phyloP scores from a whole-genome alignment of 2,113 vertebrate species.

The Cottus gobio region DNA sequence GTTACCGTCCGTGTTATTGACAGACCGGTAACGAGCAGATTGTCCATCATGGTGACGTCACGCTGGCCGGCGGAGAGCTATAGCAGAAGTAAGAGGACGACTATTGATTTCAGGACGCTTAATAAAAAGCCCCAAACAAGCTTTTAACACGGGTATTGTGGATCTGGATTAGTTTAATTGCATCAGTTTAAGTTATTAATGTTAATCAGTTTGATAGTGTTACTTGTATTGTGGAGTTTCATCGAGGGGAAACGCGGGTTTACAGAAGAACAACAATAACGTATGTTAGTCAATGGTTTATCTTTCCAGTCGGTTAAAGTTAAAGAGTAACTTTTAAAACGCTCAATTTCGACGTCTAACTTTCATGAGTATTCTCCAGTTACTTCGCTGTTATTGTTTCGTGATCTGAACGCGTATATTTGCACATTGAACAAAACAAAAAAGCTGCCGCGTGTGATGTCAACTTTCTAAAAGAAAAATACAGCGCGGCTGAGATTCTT shows the following conservation, averaged over 20 bases:
- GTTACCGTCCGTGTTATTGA: neutral
- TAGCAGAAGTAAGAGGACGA: neutral
- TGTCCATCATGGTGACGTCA: constrained; percentile 4
- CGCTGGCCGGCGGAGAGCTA: neutral
- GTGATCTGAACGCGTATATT: neutral
- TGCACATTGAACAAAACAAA: neutral
- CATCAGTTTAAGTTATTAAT: neutral
- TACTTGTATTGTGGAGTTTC: neutral
- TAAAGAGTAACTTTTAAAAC: neutral
- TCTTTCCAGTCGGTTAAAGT: no score
- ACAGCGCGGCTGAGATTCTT: neutral
- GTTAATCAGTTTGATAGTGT: neutral
- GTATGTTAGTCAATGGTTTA: neutral
- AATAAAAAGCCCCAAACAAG: neutral
- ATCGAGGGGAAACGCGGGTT: neutral
- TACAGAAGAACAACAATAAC: neutral
- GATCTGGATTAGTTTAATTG: neutral
- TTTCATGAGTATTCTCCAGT: neutral
- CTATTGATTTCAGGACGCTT: neutral
- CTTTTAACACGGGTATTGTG: no score
- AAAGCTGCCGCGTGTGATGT: rapidly evolving
- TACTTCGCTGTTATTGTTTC: neutral
- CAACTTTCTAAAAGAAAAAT: no score
- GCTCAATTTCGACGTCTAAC: neutral
- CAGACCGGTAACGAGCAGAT: neutral